phyloP scores from a whole-genome alignment of 1,140 invertebrate genomes.

The Neodiprion fabricii region DNA sequence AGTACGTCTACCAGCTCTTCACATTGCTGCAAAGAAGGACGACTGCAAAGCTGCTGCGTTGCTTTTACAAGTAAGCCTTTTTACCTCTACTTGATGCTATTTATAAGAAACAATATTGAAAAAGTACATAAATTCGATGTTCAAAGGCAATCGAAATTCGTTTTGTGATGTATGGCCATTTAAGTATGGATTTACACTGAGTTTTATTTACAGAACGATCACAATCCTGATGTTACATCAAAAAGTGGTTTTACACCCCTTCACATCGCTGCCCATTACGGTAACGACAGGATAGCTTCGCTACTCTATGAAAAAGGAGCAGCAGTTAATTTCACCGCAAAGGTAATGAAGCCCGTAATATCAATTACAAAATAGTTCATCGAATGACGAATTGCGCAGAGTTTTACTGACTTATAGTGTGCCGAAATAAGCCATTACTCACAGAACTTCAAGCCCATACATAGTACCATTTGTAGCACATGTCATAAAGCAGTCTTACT shows the following conservation, averaged over 20 bases:
- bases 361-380: conserved; percentile 48
- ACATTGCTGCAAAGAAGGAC: conserved; percentile 99
- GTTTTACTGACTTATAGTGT: not conserved
- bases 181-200: conserved; percentile 1
- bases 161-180: conserved; percentile 8
- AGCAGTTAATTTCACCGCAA: conserved; percentile 95
- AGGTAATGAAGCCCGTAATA: conserved; percentile 65
- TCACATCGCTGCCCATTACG: conserved; percentile 98
- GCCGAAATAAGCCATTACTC: not conserved
- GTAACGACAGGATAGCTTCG: conserved; percentile 93
- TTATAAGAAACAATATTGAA: conserved; percentile 11
- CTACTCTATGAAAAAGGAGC: conserved; percentile 91
- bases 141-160: conserved; percentile 24
- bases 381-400: not conserved
- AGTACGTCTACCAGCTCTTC: conserved; percentile 86
- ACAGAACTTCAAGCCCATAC: too few relatives aligned
- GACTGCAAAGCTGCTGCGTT: conserved; percentile 94
- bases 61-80: conserved; percentile 75
- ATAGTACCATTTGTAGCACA: too few relatives aligned
- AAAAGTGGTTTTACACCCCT: conserved; percentile 98
- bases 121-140: not conserved
- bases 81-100: not conserved
- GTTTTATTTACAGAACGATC: conserved; percentile 75
- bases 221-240: conserved; percentile 94
- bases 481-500: too few relatives aligned